These are phyloP conservation scores for Heliconius himera DNA, from an alignment of 1,140 invertebrate species.

Conservation along the genomic window DNA sequence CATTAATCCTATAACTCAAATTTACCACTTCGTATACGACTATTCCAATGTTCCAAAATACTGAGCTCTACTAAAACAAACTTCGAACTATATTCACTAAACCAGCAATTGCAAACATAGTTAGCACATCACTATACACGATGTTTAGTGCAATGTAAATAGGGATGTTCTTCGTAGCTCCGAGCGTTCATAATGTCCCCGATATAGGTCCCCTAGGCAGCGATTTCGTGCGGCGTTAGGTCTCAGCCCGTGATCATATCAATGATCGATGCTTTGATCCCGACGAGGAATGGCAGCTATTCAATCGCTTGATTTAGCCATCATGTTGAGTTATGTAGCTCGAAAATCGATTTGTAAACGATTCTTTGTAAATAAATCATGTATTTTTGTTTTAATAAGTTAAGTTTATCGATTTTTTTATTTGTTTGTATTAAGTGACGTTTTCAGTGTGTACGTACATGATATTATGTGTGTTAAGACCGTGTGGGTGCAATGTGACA, in stretches of 20 bases:
- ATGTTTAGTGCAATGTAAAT: slow-evolving; percentile 3
- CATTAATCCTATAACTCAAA: neutral
- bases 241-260: slow-evolving; percentile 20
- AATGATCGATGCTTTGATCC: slow-evolving; percentile 27
- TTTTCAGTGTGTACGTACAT: too few species aligned
- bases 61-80: neutral
- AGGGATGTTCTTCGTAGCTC: slow-evolving; percentile 15
- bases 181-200: neutral
- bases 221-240: slow-evolving; percentile 12
- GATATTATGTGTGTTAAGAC: too few species aligned
- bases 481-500: too few species aligned
- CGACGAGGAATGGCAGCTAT: slow-evolving; percentile 13
- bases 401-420: neutral
- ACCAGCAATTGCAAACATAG: neutral
- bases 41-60: neutral
- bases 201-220: slow-evolving; percentile 18
- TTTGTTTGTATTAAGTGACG: neutral
- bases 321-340: slow-evolving; percentile 7
- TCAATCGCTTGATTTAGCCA: slow-evolving; percentile 20
- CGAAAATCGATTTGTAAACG: slow-evolving; percentile 1
- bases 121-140: neutral
- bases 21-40: neutral
- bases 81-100: slow-evolving; percentile 4
- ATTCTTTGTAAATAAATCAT: neutral
- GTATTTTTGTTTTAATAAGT: neutral